Conservation (phyloP, 92 coral and sea anemone genomes). For the Zoanthus sociatus region DNA sequence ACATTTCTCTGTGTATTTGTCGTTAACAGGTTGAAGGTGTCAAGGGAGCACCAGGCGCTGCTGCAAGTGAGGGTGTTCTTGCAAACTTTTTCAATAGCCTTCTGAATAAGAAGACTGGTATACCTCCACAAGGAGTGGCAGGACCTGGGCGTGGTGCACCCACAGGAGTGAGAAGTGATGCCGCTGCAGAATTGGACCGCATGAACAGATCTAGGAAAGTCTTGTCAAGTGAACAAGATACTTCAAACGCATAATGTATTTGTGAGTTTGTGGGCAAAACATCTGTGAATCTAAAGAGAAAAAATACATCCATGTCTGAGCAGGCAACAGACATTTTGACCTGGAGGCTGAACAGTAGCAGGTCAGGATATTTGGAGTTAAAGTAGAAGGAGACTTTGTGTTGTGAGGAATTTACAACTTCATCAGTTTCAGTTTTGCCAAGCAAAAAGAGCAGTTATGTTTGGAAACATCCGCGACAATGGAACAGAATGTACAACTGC, state of each 20-base stretch:
- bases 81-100: slow-evolving; percentile 99
- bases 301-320: background rate
- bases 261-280: background rate
- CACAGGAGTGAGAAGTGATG: slow-evolving; percentile 88
- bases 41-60: slow-evolving; percentile 76
- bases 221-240: slow-evolving; percentile 50
- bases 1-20: background rate
- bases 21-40: slow-evolving; percentile 80
- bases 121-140: slow-evolving; percentile 53
- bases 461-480: slow-evolving; percentile 3
- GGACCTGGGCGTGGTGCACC: slow-evolving; percentile 67
- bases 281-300: background rate
- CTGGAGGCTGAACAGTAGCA: slow-evolving; percentile 10
- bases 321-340: slow-evolving; percentile 3
- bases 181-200: slow-evolving; percentile 96
- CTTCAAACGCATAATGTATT: slow-evolving; percentile 21
- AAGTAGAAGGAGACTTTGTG: background rate
- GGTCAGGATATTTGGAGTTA: slow-evolving; percentile 9
- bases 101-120: slow-evolving; percentile 89
- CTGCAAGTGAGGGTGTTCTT: slow-evolving; percentile 95
- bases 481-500: background rate
- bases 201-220: slow-evolving; percentile 95
- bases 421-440: background rate
- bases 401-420: background rate
- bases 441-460: slow-evolving; percentile 10